Conservation (phyloP, 2,888 invertebrate genomes). For the Oeneis ivallda region DNA sequence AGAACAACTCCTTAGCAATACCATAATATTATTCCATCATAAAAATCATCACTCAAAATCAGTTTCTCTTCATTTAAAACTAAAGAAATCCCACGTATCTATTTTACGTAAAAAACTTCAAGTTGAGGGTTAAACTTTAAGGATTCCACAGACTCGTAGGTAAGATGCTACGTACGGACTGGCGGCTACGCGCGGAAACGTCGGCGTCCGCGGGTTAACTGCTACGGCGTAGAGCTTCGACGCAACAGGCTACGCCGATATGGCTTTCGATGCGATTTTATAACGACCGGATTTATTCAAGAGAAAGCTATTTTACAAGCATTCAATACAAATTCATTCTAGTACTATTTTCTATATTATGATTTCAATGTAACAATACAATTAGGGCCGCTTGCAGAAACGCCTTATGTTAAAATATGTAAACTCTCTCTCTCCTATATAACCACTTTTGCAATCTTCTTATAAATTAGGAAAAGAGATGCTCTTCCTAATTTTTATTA, state of each 20-base stretch:
- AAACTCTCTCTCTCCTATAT: too few relatives aligned
- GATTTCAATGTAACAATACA: too few relatives aligned
- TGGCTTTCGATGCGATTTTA: conserved; percentile 27
- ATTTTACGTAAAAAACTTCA: conserved; percentile 24
- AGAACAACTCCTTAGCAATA: conserved; percentile 20
- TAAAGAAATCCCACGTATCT: conserved; percentile 15
- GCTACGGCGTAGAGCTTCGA: conserved; percentile 61
- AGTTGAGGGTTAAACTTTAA: conserved; percentile 20
- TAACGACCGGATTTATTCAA: conserved; percentile 4
- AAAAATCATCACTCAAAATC: conserved; percentile 21
- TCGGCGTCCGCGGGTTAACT: conserved; percentile 67
- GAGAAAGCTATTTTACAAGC: not conserved
- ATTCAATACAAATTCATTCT: not conserved
- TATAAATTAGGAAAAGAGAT: too few relatives aligned
- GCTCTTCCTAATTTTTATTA: too few relatives aligned
- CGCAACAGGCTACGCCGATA: conserved; percentile 64
- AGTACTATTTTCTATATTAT: too few relatives aligned
- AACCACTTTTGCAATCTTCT: too few relatives aligned
- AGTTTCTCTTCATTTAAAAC: conserved; percentile 19
- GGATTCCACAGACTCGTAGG: conserved; percentile 13
- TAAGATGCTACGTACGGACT: conserved; percentile 33
- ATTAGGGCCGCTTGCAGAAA: too few relatives aligned
- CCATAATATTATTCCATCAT: conserved; percentile 14
- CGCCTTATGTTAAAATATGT: too few relatives aligned
- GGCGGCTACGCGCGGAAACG: conserved; percentile 65